Percentiles rank a stretch among this genome's conserved stretches.
Conservation (phyloP, 2,797 vertebrate species). For the Platalea minor region DNA sequence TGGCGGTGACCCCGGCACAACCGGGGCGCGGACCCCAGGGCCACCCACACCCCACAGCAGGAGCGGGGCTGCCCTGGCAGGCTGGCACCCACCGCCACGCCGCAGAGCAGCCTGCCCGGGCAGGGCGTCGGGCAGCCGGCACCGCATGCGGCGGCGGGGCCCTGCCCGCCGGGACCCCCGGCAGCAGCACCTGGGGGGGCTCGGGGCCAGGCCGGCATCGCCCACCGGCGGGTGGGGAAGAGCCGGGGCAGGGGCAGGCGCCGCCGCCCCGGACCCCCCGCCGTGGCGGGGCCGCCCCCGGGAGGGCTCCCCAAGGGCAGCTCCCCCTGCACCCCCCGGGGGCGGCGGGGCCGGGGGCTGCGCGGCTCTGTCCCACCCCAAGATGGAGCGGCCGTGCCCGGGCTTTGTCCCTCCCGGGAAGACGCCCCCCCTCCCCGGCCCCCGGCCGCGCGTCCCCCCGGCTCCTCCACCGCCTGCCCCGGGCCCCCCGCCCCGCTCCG, state of each 20-base stretch:
- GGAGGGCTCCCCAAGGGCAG: neutral
- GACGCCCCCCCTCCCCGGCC: neutral
- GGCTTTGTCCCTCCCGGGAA: constrained; percentile 18
- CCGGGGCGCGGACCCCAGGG: neutral
- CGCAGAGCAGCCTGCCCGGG: neutral
- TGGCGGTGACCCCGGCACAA: neutral
- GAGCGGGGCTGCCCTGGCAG: neutral
- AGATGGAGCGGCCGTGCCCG: constrained; percentile 16
- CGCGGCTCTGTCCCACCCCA: neutral
- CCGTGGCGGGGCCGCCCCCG: neutral
- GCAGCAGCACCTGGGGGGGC: neutral
- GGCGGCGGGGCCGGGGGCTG: neutral
- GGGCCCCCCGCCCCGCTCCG: neutral
- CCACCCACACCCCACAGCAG: neutral
- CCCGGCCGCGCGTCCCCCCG: neutral
- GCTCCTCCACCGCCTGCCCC: neutral
- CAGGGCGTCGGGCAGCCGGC: neutral
- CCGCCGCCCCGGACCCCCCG: neutral
- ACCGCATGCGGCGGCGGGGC: neutral
- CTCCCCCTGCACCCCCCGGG: neutral
- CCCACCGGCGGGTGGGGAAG: neutral
- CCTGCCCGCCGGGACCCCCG: neutral
- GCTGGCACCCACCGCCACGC: neutral
- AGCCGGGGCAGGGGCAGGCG: neutral
- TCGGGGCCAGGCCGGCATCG: neutral